Conservation (phyloP, 2,888 invertebrate species). For the Agrotis puta region DNA sequence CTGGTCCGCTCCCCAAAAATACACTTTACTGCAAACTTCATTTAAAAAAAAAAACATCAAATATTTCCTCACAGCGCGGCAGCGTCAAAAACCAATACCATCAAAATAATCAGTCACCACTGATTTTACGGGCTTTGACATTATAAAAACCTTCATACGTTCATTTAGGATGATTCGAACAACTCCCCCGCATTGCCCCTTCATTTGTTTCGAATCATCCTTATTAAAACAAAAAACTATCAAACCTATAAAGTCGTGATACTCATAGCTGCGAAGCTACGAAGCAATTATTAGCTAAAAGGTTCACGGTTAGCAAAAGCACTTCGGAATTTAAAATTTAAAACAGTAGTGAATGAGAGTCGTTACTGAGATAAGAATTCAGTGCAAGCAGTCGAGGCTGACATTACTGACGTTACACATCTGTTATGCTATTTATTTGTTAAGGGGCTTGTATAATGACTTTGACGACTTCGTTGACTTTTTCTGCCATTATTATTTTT, state of each 20-base stretch:
- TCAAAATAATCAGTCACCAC: neutral
- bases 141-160: neutral
- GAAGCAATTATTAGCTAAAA: conserved; percentile 59
- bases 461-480: neutral
- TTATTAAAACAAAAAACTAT: conserved; percentile 38
- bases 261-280: conserved; percentile 24
- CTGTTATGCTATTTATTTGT: conserved; percentile 58
- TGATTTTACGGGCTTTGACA: too few relatives aligned
- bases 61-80: neutral
- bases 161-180: too few relatives aligned
- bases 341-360: conserved; percentile 73
- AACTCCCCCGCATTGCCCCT: too few relatives aligned
- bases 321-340: conserved; percentile 64
- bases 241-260: conserved; percentile 56
- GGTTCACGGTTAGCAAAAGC: conserved; percentile 51
- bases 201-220: conserved; percentile 2
- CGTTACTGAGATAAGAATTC: conserved; percentile 71
- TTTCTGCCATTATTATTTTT: neutral
- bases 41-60: too few relatives aligned
- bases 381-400: conserved; percentile 59
- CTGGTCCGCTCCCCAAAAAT: too few relatives aligned
- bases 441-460: conserved; percentile 47
- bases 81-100: neutral
- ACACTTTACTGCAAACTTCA: too few relatives aligned
- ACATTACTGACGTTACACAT: conserved; percentile 68